Percentiles rank a stretch among this genome's conserved stretches.
Evolutionary conservation across 1,140 invertebrate genomes (phyloP).

Genomic region (Bicyclus anynana): DNA sequence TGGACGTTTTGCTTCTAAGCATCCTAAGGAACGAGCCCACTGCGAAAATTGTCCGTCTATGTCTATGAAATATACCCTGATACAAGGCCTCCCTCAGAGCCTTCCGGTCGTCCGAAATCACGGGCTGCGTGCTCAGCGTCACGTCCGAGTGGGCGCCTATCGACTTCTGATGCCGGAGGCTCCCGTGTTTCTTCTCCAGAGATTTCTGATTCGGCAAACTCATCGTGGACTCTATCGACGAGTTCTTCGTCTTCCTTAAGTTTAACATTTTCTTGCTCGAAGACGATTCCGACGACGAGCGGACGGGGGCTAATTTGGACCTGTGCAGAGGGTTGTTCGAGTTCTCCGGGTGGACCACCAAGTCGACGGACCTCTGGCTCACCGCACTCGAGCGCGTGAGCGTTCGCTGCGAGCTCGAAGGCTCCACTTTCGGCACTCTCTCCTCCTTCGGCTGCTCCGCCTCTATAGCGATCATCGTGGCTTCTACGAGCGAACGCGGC

Average conservation of each 20-base stretch:
- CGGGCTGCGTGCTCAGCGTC: constrained; percentile 73
- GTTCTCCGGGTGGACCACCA: constrained; percentile 61
- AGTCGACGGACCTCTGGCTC: constrained; percentile 79
- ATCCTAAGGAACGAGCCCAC: constrained; percentile 88
- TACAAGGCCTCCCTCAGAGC: constrained; percentile 86
- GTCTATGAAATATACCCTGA: constrained; percentile 88
- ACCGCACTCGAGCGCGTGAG: constrained; percentile 76
- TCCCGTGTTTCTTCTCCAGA: constrained; percentile 72
- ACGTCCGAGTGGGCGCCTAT: constrained; percentile 73
- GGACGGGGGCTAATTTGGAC: constrained; percentile 65
- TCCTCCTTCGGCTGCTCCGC: constrained; percentile 62
- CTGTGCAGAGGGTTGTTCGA: constrained; percentile 69
- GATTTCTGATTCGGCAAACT: constrained; percentile 75
- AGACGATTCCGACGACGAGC: constrained; percentile 67
- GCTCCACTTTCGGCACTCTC: constrained; percentile 50
- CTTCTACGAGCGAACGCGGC: constrained; percentile 17
- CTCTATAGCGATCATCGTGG: constrained; percentile 70
- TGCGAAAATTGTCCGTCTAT: constrained; percentile 87
- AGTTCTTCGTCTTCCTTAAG: constrained; percentile 72
- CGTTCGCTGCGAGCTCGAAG: constrained; percentile 52
- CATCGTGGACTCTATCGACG: constrained; percentile 75
- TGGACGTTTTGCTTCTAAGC: constrained; percentile 87
- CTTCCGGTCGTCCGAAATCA: constrained; percentile 83
- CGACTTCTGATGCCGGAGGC: constrained; percentile 68
- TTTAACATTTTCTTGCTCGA: constrained; percentile 67